Conservation (phyloP, 2,797 vertebrate genomes). For the Alfaro cultratus region DNA sequence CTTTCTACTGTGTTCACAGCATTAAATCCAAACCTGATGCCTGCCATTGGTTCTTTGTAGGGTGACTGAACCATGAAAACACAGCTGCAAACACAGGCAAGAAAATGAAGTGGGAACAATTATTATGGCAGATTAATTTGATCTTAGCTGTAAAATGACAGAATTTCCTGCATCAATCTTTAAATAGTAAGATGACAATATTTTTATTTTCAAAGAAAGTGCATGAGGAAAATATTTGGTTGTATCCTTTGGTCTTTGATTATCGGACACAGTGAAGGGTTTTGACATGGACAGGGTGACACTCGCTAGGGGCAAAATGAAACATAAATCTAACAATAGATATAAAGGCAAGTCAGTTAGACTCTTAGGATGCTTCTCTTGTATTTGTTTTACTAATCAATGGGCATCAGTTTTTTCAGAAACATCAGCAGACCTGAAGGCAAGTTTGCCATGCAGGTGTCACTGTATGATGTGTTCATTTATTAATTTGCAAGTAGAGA, state of each 20-base stretch:
- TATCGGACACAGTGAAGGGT: background rate
- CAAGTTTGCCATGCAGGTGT: background rate
- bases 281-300: background rate
- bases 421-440: background rate
- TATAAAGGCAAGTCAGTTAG: background rate
- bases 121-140: background rate
- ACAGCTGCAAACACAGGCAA: background rate
- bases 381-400: background rate
- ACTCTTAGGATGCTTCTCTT: background rate
- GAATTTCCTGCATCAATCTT: background rate
- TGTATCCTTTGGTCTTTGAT: background rate
- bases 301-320: background rate
- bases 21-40: background rate
- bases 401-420: background rate
- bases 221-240: too few relatives aligned
- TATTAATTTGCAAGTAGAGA: background rate
- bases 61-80: background rate
- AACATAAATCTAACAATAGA: background rate
- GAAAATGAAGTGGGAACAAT: background rate
- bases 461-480: background rate
- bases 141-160: background rate
- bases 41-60: conserved; percentile 2
- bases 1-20: conserved; percentile 3
- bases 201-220: background rate
- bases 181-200: background rate